Base-by-base conservation (phyloP, 1,140 invertebrate species). In the Anoplophora glabripennis region DNA sequence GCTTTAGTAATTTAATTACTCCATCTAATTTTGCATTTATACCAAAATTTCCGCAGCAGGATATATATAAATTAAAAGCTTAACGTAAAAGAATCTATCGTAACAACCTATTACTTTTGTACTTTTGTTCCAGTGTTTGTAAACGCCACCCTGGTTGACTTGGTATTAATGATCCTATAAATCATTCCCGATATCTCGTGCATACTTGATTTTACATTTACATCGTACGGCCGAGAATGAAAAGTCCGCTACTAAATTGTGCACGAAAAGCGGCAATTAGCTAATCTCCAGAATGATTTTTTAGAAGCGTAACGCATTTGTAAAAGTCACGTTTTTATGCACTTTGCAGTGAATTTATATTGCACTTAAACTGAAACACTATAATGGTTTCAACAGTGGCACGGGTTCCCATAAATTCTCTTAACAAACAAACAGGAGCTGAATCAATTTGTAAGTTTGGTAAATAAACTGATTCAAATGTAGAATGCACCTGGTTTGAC, bases 261-360 rank as follows among this genome's bases (percentile, higher is more conserved):
- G 37, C 56, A 57, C 56, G 56, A 51, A 57, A 57, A 57, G 49
- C 34, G 42, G 56, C 56, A 57, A 57, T 57, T 57, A 57, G 49
- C 56, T 57, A 57, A 51, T 57, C 55, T 45, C 35, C 37, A 36
- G 18, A 47, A 57, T 33, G 55, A 57, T 46, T 18, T 51, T 57
- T 38, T 38, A 36, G 36, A 49, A 57, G 46, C 41, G 56, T 41
- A 40, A 17, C 46, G 18, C 56, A 57, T 57, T 57, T 57, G 56
- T 57, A 47, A 57, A 57, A 42, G 56, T 51, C 56, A 46, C 21
- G 21, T 2, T 28, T 28, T 28, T 28, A 28, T 28, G 21, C 21
- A 28, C 21, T 28, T 28, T 28, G 21, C 21, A 28, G 21, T 28
- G 21, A 28, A 28, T 28, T 28, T 3, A 28, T 28, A 28, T 5